Evolutionary conservation across 1,140 invertebrate genomes (phyloP).

Genomic region (Cyclargus thomasi): DNA sequence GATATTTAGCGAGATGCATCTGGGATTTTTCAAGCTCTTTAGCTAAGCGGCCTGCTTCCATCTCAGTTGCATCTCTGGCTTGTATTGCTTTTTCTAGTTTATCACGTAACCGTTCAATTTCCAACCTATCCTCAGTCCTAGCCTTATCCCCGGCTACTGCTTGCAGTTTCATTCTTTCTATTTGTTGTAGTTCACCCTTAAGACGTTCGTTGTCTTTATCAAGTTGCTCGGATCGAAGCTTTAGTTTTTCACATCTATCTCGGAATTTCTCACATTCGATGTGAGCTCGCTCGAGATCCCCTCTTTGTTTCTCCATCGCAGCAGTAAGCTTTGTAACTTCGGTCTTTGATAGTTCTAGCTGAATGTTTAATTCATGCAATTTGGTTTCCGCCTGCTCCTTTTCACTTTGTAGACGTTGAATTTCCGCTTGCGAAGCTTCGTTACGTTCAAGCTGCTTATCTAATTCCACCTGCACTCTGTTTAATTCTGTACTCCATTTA

Average conservation of each 20-base stretch:
- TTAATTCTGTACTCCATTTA: constrained; percentile 79
- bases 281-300: constrained; percentile 85
- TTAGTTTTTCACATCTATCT: constrained; percentile 88
- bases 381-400: constrained; percentile 85
- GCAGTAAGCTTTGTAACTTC: constrained; percentile 84
- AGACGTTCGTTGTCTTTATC: constrained; percentile 86
- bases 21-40: constrained; percentile 92
- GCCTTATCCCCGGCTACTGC: constrained; percentile 78
- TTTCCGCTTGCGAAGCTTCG: constrained; percentile 83
- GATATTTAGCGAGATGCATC: constrained; percentile 85
- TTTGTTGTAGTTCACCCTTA: constrained; percentile 80
- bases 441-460: constrained; percentile 85
- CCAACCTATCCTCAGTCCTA: constrained; percentile 77
- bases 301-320: constrained; percentile 84
- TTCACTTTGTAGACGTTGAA: constrained; percentile 80
- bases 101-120: constrained; percentile 89
- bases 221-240: constrained; percentile 79
- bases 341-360: constrained; percentile 85
- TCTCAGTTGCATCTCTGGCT: constrained; percentile 86
- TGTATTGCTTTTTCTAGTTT: constrained; percentile 89
- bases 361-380: constrained; percentile 85
- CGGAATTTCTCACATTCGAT: constrained; percentile 91
- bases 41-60: constrained; percentile 87
- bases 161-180: constrained; percentile 80
- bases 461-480: constrained; percentile 74